Percentiles rank a stretch among this genome's conserved stretches.
Conservation (phyloP, 2,888 invertebrate species). For the Sabellastarte sp. region DNA sequence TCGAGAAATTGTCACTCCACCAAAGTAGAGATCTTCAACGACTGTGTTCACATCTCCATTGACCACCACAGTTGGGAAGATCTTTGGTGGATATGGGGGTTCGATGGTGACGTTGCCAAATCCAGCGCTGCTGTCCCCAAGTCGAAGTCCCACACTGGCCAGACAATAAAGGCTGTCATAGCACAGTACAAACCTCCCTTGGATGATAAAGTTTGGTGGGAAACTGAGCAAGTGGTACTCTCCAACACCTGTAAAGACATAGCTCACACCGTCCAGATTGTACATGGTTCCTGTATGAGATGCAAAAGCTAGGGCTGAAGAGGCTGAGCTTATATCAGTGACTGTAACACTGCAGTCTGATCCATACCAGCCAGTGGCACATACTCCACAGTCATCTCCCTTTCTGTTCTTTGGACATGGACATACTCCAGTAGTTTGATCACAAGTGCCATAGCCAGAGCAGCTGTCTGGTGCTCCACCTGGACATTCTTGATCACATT, state of each 20-base stretch:
- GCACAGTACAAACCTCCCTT: neutral
- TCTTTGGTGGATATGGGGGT: neutral
- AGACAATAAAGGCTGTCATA: neutral
- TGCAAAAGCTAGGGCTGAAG: neutral
- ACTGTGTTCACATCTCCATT: neutral
- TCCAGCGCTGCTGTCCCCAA: neutral
- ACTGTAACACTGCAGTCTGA: neutral
- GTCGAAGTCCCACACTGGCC: neutral
- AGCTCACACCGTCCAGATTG: neutral
- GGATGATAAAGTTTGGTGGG: neutral
- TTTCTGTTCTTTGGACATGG: neutral
- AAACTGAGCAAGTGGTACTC: neutral
- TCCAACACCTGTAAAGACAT: neutral
- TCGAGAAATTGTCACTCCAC: neutral
- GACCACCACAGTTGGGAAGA: neutral
- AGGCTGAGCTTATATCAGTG: neutral
- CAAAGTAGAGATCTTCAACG: neutral
- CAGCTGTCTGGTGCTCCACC: neutral
- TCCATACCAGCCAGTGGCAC: conserved; percentile 20
- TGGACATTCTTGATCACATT: conserved; percentile 21
- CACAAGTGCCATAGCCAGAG: neutral
- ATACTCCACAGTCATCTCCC: neutral
- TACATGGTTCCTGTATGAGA: neutral
- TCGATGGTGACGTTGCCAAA: neutral
- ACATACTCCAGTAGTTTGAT: neutral